Base-by-base conservation (phyloP, 2,888 invertebrate genomes). In the Villa cingulata region DNA sequence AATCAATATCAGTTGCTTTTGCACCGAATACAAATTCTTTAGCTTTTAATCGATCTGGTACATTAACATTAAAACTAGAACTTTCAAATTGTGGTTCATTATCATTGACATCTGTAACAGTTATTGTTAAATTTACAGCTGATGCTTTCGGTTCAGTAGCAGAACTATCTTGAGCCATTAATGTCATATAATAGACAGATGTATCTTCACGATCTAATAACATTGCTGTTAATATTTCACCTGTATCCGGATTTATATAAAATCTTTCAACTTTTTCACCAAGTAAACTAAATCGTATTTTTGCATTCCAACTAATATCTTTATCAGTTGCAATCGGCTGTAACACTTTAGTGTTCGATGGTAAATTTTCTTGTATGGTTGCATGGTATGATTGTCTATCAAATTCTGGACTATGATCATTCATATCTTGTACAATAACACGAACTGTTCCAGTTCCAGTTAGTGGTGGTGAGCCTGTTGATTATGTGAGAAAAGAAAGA, bases 1-100 rank as follows among this genome's bases (percentile, higher is more conserved):
- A 76, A 65, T 95, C 95, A 50, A 75, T 75, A 65, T 95, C 95
- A 7, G 75, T 73, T 0, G 94, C 94, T 64, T 82, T 84, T 0
- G 88, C 87, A 10, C 94, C 94, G 62, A 90, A 86, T 20, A 95
- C 86, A 70, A 94, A 95, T 58, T 89, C 79, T 62, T 86, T 88
- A 45, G 77, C 72, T 52, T 76, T 72, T 1, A 86, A 89, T 29
- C 81, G 79, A 62, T 91, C 89, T 0, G 90, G 83, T 48, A 94
- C 80, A 57, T 85, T 82, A 17, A 88, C 80, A 56, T 81, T 81
- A 63, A 87, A 90, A 52, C 78, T 77, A 2, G 78, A 73, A 50
- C 80, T 78, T 7, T 81, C 75, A 70, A 91, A 91, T 42, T 71
- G 72, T 0, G 91, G 91, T 12, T 81, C 76, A 63, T 90, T 90